Base-by-base conservation (phyloP, 2,888 invertebrate species). In the Mylabris sibirica region DNA sequence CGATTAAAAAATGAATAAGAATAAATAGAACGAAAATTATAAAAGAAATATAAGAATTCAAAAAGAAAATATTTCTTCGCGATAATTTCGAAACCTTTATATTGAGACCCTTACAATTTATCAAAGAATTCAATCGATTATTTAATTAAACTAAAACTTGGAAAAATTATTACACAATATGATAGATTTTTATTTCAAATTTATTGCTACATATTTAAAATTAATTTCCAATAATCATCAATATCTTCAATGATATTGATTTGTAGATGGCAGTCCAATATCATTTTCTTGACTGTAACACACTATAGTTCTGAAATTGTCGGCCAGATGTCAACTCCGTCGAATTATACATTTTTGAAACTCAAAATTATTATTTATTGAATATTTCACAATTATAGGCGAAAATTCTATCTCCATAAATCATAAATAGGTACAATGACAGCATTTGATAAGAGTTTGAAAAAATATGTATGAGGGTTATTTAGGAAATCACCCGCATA, bases 1-100 rank as follows among this genome's bases (percentile, higher is more conserved):
- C 68, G 61, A 68, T 68, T 65, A 64, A 68, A 57, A 61, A 68
- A 68, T 65, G 63, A 68, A 68, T 65, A 65, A 65, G 63, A 68
- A 59, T 24, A 64, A 63, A 65, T 24, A 20, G 53, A 53, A 22
- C 1, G 22, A 20, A 30, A 24, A 53, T 53, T 53, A 24, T 22
- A 53, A 22, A 30, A 53, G 53, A 24, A 53, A 22, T 24, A 53
- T 3, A 53, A 53, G 8, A 24, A 53, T 53, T 53, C 24, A 53
- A 53, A 24, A 24, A 6, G 24, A 24, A 24, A 53, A 53, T 24
- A 24, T 53, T 12, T 12, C 24, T 53, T 24, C 12, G 53, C 22
- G 53, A 53, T 24, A 53, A 53, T 53, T 53, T 53, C 24, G 11
- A 53, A 53, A 9, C 14, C 53, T 53, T 53, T 53, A 53, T 53